Percentiles rank a stretch among this genome's conserved stretches.
Evolutionary conservation across 2,888 invertebrate species (phyloP).

Genomic region (Euplexia lucipara): DNA sequence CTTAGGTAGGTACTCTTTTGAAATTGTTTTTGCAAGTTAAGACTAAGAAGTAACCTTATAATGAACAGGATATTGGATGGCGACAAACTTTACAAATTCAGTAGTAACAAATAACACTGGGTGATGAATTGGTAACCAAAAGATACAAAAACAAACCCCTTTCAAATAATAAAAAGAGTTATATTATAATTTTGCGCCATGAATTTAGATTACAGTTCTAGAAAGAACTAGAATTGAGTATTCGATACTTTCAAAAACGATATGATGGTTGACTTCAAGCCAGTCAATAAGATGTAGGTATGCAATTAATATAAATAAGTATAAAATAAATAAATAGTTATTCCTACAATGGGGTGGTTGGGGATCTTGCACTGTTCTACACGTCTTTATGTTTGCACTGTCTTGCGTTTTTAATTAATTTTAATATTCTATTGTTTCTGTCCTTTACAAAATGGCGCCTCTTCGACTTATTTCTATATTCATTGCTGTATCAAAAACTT

Average conservation of each 20-base stretch:
- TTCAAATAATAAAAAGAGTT: too few species aligned
- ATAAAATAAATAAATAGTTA: slow-evolving; percentile 63
- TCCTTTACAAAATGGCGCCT: slow-evolving; percentile 21
- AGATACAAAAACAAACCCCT: too few species aligned
- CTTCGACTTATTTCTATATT: background rate
- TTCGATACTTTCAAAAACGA: slow-evolving; percentile 7
- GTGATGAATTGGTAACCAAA: too few species aligned
- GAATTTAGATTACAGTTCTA: slow-evolving; percentile 22
- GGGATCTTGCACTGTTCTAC: slow-evolving; percentile 69
- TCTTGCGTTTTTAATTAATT: slow-evolving; percentile 67
- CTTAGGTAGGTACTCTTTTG: too few species aligned
- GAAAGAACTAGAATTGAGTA: background rate
- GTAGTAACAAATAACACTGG: too few species aligned
- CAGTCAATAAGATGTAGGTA: slow-evolving; percentile 20
- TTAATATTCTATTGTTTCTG: slow-evolving; percentile 1
- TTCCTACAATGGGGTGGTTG: slow-evolving; percentile 73
- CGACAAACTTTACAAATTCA: too few species aligned
- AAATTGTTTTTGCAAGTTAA: too few species aligned
- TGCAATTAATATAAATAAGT: too few species aligned
- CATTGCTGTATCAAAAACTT: background rate
- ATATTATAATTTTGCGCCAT: too few species aligned
- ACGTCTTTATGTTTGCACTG: slow-evolving; percentile 81
- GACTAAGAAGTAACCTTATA: too few species aligned
- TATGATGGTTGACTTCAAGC: slow-evolving; percentile 17
- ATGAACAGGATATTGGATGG: too few species aligned